Conservation (phyloP, 1,140 invertebrate species). For the Sinella curviseta region DNA sequence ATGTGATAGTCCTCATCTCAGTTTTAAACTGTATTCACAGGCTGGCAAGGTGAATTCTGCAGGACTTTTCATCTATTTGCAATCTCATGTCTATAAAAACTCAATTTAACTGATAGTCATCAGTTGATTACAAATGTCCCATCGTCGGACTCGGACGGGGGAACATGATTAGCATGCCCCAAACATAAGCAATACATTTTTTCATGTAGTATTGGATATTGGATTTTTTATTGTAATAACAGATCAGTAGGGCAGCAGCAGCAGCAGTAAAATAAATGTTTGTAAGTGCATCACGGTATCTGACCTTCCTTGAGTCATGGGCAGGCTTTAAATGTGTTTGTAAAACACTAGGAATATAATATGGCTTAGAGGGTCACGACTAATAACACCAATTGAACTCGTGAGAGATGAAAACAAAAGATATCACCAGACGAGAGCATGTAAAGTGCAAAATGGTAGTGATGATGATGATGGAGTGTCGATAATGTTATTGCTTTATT, state of each 20-base stretch:
- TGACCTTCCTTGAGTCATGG: background rate
- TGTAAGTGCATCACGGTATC: background rate
- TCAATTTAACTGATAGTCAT: constrained; percentile 5
- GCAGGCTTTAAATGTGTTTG: too few relatives aligned
- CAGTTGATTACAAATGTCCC: background rate
- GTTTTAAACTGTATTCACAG: too few relatives aligned
- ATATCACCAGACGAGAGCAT: background rate
- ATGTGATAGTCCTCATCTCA: too few relatives aligned
- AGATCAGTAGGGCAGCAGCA: background rate
- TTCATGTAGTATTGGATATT: too few relatives aligned
- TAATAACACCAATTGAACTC: background rate
- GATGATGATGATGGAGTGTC: background rate
- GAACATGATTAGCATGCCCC: background rate
- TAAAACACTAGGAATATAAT: background rate
- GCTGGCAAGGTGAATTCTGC: too few relatives aligned
- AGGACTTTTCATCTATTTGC: too few relatives aligned
- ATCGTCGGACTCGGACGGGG: background rate
- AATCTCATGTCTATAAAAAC: background rate
- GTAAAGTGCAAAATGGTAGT: background rate
- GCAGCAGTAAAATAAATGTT: background rate
- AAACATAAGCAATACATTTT: too few relatives aligned
- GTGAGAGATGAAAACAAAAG: constrained; percentile 3
- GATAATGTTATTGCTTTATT: background rate
- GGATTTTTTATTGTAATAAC: too few relatives aligned
- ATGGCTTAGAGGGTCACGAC: constrained; percentile 1